Conservation (phyloP, 53 echinoderm and acorn worm genomes). For the Henricia sp. region DNA sequence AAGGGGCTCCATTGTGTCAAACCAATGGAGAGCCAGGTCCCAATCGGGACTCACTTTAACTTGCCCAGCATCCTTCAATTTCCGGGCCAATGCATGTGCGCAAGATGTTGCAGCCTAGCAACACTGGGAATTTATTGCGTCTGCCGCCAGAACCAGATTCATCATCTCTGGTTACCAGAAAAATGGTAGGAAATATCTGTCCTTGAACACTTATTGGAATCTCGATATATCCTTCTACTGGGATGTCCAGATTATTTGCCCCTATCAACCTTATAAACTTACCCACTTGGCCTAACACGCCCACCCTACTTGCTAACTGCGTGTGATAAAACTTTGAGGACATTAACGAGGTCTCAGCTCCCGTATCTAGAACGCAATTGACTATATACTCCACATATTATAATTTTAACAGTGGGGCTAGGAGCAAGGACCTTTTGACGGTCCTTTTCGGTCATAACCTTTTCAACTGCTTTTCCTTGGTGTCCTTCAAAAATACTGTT, state of each 20-base stretch:
- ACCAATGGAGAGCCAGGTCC: neutral
- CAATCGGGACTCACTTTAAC: neutral
- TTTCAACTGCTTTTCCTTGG: neutral
- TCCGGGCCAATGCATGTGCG: neutral
- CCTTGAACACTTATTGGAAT: neutral
- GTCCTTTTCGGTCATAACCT: conserved; percentile 11
- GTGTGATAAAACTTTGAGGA: neutral
- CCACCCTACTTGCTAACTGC: neutral
- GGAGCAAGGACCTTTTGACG: neutral
- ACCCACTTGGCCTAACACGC: conserved; percentile 1
- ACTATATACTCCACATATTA: neutral
- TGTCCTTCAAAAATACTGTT: neutral
- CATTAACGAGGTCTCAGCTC: conserved; percentile 18
- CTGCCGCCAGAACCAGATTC: neutral
- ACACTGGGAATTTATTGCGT: conserved; percentile 2
- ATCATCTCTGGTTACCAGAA: conserved; percentile 4
- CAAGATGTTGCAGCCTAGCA: conserved; percentile 5
- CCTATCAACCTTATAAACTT: neutral
- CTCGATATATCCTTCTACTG: conserved; percentile 10
- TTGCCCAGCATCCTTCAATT: neutral
- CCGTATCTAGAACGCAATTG: conserved; percentile 26
- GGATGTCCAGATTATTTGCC: conserved; percentile 20
- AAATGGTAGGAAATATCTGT: neutral
- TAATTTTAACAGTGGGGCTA: conserved; percentile 10
- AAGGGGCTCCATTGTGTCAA: neutral